Conservation (phyloP, 2,888 invertebrate species). For the Shargacucullia verbasci region DNA sequence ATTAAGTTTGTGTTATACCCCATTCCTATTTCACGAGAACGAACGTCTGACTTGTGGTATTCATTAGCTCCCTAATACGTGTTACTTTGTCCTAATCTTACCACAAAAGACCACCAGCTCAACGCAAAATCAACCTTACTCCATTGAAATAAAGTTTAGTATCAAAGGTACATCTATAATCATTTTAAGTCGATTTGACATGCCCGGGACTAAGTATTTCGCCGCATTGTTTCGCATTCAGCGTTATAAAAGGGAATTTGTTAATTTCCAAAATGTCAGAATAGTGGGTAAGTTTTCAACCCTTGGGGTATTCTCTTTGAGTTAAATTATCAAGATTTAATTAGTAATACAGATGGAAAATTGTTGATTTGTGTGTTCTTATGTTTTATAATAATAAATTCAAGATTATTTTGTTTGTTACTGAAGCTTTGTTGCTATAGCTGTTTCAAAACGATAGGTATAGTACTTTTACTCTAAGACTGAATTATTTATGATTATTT, state of each 20-base stretch:
- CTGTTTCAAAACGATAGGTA: too few species aligned
- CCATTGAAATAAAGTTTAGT: constrained; percentile 45
- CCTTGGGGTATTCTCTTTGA: constrained; percentile 52
- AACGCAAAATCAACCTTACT: constrained; percentile 59
- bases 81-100: constrained; percentile 85
- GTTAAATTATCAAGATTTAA: constrained; percentile 41
- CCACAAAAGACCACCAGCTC: constrained; percentile 63
- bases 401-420: too few species aligned
- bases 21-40: constrained; percentile 68
- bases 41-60: constrained; percentile 80
- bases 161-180: constrained; percentile 49
- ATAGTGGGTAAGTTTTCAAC: constrained; percentile 67
- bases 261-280: constrained; percentile 73
- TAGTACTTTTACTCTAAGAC: too few species aligned
- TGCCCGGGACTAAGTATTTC: constrained; percentile 74
- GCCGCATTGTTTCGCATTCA: constrained; percentile 78
- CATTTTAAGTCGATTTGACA: constrained; percentile 78
- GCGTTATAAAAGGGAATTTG: constrained; percentile 76
- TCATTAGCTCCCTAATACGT: constrained; percentile 85
- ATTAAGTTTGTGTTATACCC: constrained; percentile 51
- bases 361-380: constrained; percentile 1
- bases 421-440: too few species aligned
- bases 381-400: neutral
- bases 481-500: too few species aligned
- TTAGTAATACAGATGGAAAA: constrained; percentile 22